Evolutionary conservation across 1,140 invertebrate genomes (phyloP).

Genomic region (Leptinotarsa lineolata): DNA sequence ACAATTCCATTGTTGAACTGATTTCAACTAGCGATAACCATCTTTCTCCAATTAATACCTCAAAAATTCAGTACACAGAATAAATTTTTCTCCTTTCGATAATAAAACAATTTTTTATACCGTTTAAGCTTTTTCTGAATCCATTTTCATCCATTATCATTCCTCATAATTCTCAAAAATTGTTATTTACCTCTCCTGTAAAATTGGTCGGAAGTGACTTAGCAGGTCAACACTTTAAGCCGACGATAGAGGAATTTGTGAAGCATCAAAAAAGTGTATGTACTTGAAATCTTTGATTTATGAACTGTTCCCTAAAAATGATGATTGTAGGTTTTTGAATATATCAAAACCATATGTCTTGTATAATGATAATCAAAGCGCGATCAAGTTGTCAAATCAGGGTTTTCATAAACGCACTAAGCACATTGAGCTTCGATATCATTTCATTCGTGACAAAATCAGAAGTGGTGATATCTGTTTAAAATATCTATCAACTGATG

Average conservation of each 20-base stretch:
- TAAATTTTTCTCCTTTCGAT: too few species aligned
- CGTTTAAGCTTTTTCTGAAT: too few species aligned
- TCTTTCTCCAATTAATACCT: too few species aligned
- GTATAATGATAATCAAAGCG: constrained; percentile 31
- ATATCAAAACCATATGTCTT: not conserved
- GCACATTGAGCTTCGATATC: constrained; percentile 31
- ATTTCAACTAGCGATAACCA: too few species aligned
- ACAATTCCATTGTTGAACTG: too few species aligned
- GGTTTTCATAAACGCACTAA: constrained; percentile 31
- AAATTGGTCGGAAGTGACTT: too few species aligned
- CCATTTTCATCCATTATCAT: too few species aligned
- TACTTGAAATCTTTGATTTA: constrained; percentile 25
- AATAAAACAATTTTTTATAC: too few species aligned
- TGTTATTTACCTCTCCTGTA: too few species aligned
- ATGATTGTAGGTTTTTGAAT: constrained; percentile 11
- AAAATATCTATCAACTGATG: constrained; percentile 25
- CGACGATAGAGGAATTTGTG: constrained; percentile 46
- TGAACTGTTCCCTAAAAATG: constrained; percentile 17
- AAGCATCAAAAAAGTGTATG: constrained; percentile 28
- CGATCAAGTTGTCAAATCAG: constrained; percentile 30
- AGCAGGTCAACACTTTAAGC: too few species aligned
- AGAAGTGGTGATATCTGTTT: constrained; percentile 18
- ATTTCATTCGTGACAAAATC: constrained; percentile 30
- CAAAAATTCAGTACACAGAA: too few species aligned
- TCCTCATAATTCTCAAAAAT: too few species aligned